Conservation (phyloP, 2,113 vertebrate species). For the Haemorhous mexicanus region DNA sequence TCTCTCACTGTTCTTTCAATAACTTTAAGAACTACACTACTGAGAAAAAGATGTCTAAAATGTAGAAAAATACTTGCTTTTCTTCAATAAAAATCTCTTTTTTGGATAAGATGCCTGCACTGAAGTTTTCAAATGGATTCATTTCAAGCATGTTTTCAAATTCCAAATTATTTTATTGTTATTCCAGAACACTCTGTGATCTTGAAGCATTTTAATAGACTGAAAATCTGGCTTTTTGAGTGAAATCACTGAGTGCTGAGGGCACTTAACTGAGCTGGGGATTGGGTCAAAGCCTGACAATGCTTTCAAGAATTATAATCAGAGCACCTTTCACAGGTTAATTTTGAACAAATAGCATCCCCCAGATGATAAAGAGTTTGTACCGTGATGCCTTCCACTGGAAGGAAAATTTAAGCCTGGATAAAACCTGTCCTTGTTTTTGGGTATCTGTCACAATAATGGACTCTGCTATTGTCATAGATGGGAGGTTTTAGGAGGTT, state of each 20-base stretch:
- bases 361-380: neutral
- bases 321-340: neutral
- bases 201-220: neutral
- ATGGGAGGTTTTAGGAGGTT: neutral
- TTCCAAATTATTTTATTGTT: neutral
- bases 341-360: neutral
- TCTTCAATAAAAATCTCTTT: neutral
- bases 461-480: neutral
- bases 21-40: neutral
- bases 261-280: neutral
- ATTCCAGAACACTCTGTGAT: neutral
- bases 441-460: neutral
- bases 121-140: neutral
- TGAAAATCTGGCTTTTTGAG: neutral
- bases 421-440: neutral
- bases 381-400: neutral
- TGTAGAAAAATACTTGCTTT: neutral
- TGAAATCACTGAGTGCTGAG: neutral
- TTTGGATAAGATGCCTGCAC: no score
- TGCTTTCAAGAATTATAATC: neutral
- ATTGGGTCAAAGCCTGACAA: neutral
- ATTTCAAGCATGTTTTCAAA: neutral
- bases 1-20: neutral
- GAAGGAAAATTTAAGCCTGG: neutral
- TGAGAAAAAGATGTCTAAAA: neutral